These are phyloP conservation scores for Merluccius polli DNA, from an alignment of 2,797 vertebrate genomes.

Conservation along the genomic window DNA sequence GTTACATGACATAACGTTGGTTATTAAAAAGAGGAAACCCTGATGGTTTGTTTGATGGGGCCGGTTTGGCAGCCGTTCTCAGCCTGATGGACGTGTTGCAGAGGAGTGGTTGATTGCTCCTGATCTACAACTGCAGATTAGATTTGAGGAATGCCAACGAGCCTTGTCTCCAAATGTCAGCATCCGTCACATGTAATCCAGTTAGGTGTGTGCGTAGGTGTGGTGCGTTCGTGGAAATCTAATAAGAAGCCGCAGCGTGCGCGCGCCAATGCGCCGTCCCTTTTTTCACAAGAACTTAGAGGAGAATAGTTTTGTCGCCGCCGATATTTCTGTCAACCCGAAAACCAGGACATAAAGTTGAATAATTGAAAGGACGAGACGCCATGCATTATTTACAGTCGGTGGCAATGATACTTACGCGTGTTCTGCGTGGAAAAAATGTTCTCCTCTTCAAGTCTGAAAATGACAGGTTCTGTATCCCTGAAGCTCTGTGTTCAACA, in stretches of 20 bases:
- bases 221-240: constrained; percentile 70
- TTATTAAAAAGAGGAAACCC: constrained; percentile 13
- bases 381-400: constrained; percentile 70
- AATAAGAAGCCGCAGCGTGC: constrained; percentile 66
- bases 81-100: constrained; percentile 64
- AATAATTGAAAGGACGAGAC: constrained; percentile 73
- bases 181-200: constrained; percentile 74
- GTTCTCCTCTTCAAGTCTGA: constrained; percentile 36
- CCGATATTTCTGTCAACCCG: constrained; percentile 63
- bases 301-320: constrained; percentile 54
- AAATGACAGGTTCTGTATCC: constrained; percentile 47
- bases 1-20: too few relatives aligned
- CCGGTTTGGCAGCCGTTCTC: constrained; percentile 45
- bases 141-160: constrained; percentile 71
- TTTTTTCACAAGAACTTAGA: constrained; percentile 53
- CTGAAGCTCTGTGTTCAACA: constrained; percentile 26
- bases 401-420: constrained; percentile 62
- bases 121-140: constrained; percentile 72
- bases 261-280: constrained; percentile 53
- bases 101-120: constrained; percentile 69
- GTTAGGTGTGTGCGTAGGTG: constrained; percentile 65
- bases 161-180: constrained; percentile 72
- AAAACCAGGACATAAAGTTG: constrained; percentile 67
- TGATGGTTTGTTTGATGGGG: constrained; percentile 53
- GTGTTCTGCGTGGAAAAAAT: constrained; percentile 48